Conservation (phyloP, 2,888 invertebrate species). For the Drosophila aldrichi region DNA sequence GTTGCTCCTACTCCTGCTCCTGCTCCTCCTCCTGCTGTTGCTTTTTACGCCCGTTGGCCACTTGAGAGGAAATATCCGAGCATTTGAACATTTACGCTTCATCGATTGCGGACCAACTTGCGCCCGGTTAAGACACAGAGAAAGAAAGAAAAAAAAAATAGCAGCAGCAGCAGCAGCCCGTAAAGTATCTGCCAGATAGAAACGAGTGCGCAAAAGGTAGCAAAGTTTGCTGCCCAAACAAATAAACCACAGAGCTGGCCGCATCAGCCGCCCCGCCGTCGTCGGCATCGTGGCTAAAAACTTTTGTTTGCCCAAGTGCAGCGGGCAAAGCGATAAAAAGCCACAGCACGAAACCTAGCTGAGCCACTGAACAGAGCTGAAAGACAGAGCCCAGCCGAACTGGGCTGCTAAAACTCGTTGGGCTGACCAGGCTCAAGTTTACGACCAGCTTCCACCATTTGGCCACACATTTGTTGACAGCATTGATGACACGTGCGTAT, state of each 20-base stretch:
- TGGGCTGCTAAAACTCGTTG: slow-evolving; percentile 38
- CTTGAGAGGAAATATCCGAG: slow-evolving; percentile 67
- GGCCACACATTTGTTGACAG: slow-evolving; percentile 50
- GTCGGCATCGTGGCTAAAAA: slow-evolving; percentile 49
- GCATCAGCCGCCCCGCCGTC: not conserved
- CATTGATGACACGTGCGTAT: not conserved
- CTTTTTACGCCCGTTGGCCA: slow-evolving; percentile 54
- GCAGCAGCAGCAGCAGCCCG: slow-evolving; percentile 10
- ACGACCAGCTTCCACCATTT: slow-evolving; percentile 47
- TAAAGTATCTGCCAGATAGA: slow-evolving; percentile 66
- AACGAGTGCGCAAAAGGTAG: slow-evolving; percentile 56
- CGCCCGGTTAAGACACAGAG: slow-evolving; percentile 6
- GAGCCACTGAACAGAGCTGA: slow-evolving; percentile 45
- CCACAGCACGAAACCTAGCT: slow-evolving; percentile 53
- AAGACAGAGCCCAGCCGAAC: not conserved
- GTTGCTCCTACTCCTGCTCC: slow-evolving; percentile 2
- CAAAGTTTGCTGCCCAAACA: slow-evolving; percentile 78
- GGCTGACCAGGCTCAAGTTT: slow-evolving; percentile 60
- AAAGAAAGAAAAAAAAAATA: slow-evolving; percentile 5
- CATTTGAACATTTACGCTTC: slow-evolving; percentile 82
- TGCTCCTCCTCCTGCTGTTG: slow-evolving; percentile 16
- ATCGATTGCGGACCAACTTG: slow-evolving; percentile 72
- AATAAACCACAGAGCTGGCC: slow-evolving; percentile 68
- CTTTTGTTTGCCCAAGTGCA: slow-evolving; percentile 79
- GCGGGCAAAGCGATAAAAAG: slow-evolving; percentile 66